Evolutionary conservation across 2,113 vertebrate genomes (phyloP).

Genomic region (Laterallus jamaicensis): DNA sequence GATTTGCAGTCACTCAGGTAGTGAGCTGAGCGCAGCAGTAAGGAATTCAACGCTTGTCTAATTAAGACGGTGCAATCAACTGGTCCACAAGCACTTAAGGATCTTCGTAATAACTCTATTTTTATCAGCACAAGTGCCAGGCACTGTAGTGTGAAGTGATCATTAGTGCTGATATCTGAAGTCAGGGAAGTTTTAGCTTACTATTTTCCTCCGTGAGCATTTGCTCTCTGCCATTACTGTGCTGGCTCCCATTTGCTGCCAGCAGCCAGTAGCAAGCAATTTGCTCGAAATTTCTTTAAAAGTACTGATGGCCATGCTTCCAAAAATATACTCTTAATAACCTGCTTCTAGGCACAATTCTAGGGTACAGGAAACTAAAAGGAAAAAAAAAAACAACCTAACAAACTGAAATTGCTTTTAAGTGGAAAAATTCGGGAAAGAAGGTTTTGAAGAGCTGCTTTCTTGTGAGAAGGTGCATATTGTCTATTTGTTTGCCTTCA

Average conservation of each 20-base stretch:
- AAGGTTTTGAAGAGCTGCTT: neutral
- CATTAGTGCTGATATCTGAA: neutral
- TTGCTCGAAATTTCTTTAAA: conserved; percentile 20
- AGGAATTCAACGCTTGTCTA: neutral
- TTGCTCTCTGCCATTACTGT: neutral
- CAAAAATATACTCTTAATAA: conserved; percentile 11
- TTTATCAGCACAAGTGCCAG: conserved; percentile 44
- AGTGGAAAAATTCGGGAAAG: neutral
- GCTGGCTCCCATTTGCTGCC: neutral
- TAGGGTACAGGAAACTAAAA: neutral
- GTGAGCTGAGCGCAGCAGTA: neutral
- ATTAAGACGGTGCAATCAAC: conserved; percentile 30
- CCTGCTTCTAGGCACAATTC: neutral
- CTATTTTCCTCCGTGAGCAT: neutral
- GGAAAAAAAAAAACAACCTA: neutral
- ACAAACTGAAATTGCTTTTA: neutral
- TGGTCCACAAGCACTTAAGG: neutral
- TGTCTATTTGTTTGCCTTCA: neutral
- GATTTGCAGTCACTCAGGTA: neutral
- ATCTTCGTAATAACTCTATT: conserved; percentile 33
- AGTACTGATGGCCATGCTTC: neutral
- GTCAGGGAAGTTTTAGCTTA: neutral
- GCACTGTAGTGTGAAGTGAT: neutral
- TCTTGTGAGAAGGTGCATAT: neutral
- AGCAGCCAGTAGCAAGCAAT: neutral